These are phyloP conservation scores for Centruroides vittatus DNA, from an alignment of 1,140 invertebrate species.

Conservation along the genomic window DNA sequence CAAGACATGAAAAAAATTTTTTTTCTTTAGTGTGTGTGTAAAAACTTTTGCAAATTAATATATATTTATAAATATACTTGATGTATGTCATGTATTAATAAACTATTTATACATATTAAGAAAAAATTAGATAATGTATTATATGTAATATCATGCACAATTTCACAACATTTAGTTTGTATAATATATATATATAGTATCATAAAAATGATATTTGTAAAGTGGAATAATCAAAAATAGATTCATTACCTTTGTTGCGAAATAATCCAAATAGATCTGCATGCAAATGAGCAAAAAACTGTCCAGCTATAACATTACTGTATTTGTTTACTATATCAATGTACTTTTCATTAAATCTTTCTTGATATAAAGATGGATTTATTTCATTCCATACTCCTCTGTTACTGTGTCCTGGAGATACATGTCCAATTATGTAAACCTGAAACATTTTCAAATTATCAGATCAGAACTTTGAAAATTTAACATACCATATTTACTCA, in stretches of 20 bases:
- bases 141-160: too few relatives aligned
- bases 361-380: conserved; percentile 41
- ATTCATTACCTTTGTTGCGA: conserved; percentile 48
- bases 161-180: too few relatives aligned
- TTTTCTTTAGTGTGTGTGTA: too few relatives aligned
- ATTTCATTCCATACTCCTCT: conserved; percentile 45
- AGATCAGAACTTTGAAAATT: background rate
- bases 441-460: conserved; percentile 30
- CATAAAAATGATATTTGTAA: background rate
- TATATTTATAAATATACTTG: too few relatives aligned
- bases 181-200: too few relatives aligned
- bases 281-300: conserved; percentile 85
- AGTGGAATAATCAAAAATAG: background rate
- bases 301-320: conserved; percentile 64
- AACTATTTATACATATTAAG: too few relatives aligned
- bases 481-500: too few relatives aligned
- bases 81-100: too few relatives aligned
- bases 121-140: too few relatives aligned
- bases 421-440: conserved; percentile 80
- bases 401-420: conserved; percentile 72
- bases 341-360: conserved; percentile 35
- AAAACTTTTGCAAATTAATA: too few relatives aligned
- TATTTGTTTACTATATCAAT: conserved; percentile 53
- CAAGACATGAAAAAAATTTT: too few relatives aligned
- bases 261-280: conserved; percentile 76